Evolutionary conservation across 2,888 invertebrate genomes (phyloP).

Genomic region (Drosophila anomalata): DNA sequence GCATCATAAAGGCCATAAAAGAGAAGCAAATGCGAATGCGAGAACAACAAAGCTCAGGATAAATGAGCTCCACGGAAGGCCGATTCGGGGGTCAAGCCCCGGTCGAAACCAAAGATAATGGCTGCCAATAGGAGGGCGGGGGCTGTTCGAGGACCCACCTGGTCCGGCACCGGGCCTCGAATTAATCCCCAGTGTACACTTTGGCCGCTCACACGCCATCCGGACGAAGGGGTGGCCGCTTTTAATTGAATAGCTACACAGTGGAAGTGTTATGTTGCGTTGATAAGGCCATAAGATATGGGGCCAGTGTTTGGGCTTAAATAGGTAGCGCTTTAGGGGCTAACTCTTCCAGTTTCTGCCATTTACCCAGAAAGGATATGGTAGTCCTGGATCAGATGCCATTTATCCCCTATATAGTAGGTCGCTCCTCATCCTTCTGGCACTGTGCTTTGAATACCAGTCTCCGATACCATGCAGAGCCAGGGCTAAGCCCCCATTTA

Average conservation of each 20-base stretch:
- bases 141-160: neutral
- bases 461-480: neutral
- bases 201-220: conserved; percentile 33
- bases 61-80: conserved; percentile 54
- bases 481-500: conserved; percentile 58
- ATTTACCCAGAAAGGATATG: too few relatives aligned
- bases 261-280: conserved; percentile 40
- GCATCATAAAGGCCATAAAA: conserved; percentile 64
- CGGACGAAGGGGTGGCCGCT: conserved; percentile 37
- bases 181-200: conserved; percentile 73
- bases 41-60: conserved; percentile 64
- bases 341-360: too few relatives aligned
- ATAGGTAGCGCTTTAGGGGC: too few relatives aligned
- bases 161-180: conserved; percentile 29
- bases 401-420: neutral
- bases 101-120: conserved; percentile 31
- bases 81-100: conserved; percentile 29
- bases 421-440: too few relatives aligned
- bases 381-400: neutral
- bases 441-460: too few relatives aligned
- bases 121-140: conserved; percentile 8
- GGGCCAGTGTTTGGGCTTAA: too few relatives aligned
- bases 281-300: conserved; percentile 37
- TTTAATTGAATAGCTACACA: conserved; percentile 71
- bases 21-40: conserved; percentile 47